Base-by-base conservation (phyloP, 2,888 invertebrate species). In the Hylaea fasciaria region DNA sequence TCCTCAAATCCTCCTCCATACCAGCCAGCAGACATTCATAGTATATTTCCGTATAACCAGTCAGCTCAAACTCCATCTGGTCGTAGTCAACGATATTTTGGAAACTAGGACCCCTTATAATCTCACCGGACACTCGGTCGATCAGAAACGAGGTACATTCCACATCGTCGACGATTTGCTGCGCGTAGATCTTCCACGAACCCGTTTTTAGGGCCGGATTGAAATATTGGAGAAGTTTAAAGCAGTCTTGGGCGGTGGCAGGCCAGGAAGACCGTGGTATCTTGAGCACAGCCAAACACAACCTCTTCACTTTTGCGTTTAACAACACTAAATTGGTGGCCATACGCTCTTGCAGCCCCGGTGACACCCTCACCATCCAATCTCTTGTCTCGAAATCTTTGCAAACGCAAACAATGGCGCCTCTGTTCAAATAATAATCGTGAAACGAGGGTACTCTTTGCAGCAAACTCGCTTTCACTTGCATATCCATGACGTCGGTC, bases 291-390 rank as follows among this genome's bases (percentile, higher is more conserved):
- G 85, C 91, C n/a, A 90, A 67, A 60, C 89, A 91, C 2, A 91
- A 64, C 29, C 88, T 77, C 62, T 89, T 91, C 0, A 90, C 80
- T 62, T 84, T 88, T 0, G 87, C 72, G 64, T 83, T 87, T 0
- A 91, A 69, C 9, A 91, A 68, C 1, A 88, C 76, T n/a, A 91
- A 62, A 55, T 86, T 83, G 0, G 74, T 78, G 9, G 68, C 69
- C 91, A 91, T 90, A 2, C 88, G 75, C 64, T 91, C 91, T 66
- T 89, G 87, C n/a, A 91, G 61, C 0, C 90, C 90, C 0, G 86
- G 86, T 0, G 82, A 83, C 0, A 91, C 72, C 40, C 89, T 76
- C 0, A 91, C 84, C 66, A 91, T 72, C 91, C 91, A 91, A 71
- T 91, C 81, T 62, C 87, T 83, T 4, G 87, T 88, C 0, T 85